Evolutionary conservation across 1,140 invertebrate genomes (phyloP).

Genomic region (Drosophila ironensis): DNA sequence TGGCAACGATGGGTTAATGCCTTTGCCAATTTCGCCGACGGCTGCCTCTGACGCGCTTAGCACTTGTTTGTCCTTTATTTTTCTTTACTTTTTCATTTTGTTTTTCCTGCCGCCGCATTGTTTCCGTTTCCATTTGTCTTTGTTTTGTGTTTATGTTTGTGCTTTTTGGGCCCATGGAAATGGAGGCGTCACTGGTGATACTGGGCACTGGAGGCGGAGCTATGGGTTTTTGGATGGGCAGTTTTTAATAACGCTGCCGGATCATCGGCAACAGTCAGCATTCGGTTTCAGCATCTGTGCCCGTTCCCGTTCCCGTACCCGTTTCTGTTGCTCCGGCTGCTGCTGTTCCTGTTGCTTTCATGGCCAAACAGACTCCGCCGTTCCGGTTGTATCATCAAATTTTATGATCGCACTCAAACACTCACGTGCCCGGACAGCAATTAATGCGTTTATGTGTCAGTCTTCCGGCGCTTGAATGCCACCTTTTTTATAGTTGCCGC

Average conservation of each 20-base stretch:
- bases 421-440: conserved; percentile 53
- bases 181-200: too few relatives aligned
- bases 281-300: not conserved
- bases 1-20: conserved; percentile 57
- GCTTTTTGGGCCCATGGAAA: conserved; percentile 1
- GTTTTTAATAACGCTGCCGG: conserved; percentile 57
- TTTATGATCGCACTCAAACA: conserved; percentile 60
- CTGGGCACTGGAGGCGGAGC: too few relatives aligned
- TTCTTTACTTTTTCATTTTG: not conserved
- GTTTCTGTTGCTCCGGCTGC: too few relatives aligned
- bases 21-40: conserved; percentile 40
- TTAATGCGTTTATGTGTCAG: conserved; percentile 55
- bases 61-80: conserved; percentile 13
- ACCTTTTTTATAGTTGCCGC: conserved; percentile 59
- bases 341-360: too few relatives aligned
- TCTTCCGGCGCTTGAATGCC: conserved; percentile 42
- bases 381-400: conserved; percentile 56
- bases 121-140: conserved; percentile 13
- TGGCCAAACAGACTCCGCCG: conserved; percentile 24
- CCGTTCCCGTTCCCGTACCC: not conserved
- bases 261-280: conserved; percentile 17
- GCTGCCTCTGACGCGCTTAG: conserved; percentile 22
- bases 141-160: not conserved
- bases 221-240: conserved; percentile 19
- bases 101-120: conserved; percentile 17